Evolutionary conservation across 2,113 vertebrate genomes (phyloP).

Genomic region (Chloebia gouldiae): DNA sequence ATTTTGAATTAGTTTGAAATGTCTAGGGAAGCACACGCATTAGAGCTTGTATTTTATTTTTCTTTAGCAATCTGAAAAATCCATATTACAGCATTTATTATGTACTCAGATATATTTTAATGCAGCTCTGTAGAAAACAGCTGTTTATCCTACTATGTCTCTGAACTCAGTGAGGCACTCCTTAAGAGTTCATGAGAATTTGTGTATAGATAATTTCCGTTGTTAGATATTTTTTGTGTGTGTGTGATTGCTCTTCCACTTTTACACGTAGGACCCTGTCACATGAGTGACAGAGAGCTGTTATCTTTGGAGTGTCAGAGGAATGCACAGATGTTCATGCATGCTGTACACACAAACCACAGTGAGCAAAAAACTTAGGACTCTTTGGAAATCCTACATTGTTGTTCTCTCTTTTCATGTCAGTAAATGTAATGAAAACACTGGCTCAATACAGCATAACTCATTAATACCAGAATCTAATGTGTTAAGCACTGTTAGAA

Average conservation of each 20-base stretch:
- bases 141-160: background rate
- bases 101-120: background rate
- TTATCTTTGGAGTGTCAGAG: background rate
- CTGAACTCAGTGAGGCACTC: background rate
- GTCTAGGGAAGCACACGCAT: background rate
- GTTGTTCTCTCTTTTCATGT: background rate
- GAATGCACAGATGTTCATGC: background rate
- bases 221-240: background rate
- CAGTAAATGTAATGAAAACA: background rate
- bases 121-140: slow-evolving; percentile 1
- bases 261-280: background rate
- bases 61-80: background rate
- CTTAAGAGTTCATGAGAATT: background rate
- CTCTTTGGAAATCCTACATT: background rate
- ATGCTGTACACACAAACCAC: too few relatives aligned
- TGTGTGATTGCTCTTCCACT: background rate
- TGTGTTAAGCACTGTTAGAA: slow-evolving; percentile 27
- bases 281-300: background rate
- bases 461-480: slow-evolving; percentile 22
- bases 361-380: background rate
- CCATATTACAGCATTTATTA: background rate
- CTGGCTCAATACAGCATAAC: background rate
- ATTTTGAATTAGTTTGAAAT: slow-evolving; percentile 3
- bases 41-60: background rate
- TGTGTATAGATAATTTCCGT: background rate